Percentiles rank a stretch among this genome's conserved stretches.
Conservation (phyloP, 2,113 vertebrate species). For the Anthoscopus minutus region DNA sequence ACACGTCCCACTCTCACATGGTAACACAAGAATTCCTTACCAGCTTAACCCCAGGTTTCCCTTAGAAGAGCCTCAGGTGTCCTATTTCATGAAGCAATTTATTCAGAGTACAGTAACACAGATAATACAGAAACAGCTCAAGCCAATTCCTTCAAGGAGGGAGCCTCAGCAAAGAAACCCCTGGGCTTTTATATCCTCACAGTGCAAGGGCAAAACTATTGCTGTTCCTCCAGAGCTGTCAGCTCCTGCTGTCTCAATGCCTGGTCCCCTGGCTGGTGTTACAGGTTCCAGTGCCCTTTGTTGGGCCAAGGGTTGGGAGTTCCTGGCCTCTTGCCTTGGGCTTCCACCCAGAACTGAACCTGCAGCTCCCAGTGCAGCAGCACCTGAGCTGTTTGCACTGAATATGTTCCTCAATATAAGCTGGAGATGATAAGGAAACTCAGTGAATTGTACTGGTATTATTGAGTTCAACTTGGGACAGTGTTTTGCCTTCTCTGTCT, state of each 20-base stretch:
- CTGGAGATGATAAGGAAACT: neutral
- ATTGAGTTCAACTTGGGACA: neutral
- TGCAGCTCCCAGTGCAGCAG: neutral
- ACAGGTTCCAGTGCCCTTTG: neutral
- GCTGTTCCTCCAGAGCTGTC: neutral
- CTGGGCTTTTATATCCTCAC: neutral
- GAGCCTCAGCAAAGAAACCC: neutral
- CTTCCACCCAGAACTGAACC: neutral
- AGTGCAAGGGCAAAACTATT: neutral
- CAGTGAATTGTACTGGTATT: neutral
- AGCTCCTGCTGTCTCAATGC: neutral
- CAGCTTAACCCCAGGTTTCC: accelerated
- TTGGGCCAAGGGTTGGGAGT: neutral
- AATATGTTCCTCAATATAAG: neutral
- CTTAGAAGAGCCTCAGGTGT: no score
- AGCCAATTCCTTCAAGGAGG: neutral
- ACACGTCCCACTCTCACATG: neutral
- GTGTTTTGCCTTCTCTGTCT: neutral
- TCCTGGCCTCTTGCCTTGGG: neutral
- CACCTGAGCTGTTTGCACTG: accelerated
- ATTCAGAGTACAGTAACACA: neutral
- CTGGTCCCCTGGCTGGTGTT: neutral
- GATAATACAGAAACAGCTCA: accelerated
- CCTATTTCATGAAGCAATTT: neutral
- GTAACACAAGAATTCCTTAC: neutral